phyloP scores from a whole-genome alignment of 2,888 invertebrate species.

The Esperia sulphurella region DNA sequence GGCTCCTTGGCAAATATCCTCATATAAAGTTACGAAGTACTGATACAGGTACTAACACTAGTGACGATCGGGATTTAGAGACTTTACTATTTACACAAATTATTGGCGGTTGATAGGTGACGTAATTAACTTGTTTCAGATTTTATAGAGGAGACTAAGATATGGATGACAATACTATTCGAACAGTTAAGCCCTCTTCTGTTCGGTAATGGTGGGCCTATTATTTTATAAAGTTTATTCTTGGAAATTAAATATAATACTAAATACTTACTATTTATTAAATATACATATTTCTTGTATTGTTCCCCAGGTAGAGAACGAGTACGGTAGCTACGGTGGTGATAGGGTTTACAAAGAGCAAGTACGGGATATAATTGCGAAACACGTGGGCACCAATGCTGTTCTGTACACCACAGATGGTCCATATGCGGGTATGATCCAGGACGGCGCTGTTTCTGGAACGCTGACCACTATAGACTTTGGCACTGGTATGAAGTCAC shows the following conservation, averaged over 20 bases:
- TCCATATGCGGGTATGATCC: conserved; percentile 48
- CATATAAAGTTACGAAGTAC: conserved; percentile 82
- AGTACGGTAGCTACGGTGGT: conserved; percentile 92
- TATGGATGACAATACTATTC: conserved; percentile 76
- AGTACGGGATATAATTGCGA: conserved; percentile 81
- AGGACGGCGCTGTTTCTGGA: conserved; percentile 84
- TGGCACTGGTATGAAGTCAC: conserved; percentile 56
- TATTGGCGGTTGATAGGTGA: too few species aligned
- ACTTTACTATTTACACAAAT: too few species aligned
- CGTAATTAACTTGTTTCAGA: conserved; percentile 49
- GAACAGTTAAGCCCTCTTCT: conserved; percentile 60
- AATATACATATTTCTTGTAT: too few species aligned
- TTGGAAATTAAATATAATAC: too few species aligned
- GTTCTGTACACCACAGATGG: conserved; percentile 94
- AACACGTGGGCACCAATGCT: conserved; percentile 82
- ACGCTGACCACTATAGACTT: conserved; percentile 90
- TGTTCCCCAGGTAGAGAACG: conserved; percentile 88
- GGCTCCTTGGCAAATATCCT: conserved; percentile 84
- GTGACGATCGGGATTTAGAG: too few species aligned
- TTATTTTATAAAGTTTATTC: conserved; percentile 85
- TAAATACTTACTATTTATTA: too few species aligned
- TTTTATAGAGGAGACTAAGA: conserved; percentile 73
- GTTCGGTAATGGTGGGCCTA: conserved; percentile 88
- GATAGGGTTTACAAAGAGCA: conserved; percentile 84
- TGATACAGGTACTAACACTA: conserved; percentile 72